Percentiles rank a stretch among this genome's conserved stretches.
These are phyloP conservation scores for Columba livia DNA, from an alignment of 2,113 vertebrate genomes.

Conservation along the genomic window DNA sequence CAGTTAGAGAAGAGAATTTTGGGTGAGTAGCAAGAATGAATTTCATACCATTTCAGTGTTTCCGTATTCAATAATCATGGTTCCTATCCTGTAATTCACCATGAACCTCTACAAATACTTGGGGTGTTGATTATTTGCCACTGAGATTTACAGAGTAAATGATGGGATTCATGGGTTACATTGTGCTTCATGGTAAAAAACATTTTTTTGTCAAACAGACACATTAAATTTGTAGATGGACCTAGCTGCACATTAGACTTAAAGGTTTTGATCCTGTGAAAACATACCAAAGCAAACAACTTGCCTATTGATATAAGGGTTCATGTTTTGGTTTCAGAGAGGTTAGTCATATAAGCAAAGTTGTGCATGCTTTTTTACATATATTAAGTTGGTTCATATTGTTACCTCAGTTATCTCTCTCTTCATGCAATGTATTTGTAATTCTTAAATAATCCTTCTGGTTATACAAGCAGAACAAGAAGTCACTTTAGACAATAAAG, in stretches of 20 bases:
- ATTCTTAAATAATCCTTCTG: background rate
- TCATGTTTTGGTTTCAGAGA: background rate
- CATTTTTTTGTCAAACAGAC: background rate
- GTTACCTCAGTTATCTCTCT: background rate
- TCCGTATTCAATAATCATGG: background rate
- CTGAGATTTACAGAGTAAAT: background rate
- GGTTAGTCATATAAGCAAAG: background rate
- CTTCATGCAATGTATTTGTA: background rate
- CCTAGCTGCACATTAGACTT: background rate
- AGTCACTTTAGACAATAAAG: background rate
- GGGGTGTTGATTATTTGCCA: fast-evolving
- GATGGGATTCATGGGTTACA: background rate
- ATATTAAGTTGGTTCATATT: background rate
- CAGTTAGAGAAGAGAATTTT: background rate
- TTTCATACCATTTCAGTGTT: background rate
- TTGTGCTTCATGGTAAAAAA: background rate
- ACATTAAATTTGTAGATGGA: background rate
- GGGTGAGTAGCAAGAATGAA: background rate
- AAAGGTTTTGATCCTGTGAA: background rate
- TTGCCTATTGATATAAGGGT: background rate
- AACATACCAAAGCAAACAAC: background rate
- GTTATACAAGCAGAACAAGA: background rate
- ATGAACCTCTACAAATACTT: background rate
- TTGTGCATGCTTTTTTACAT: background rate
- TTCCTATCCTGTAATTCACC: background rate